Evolutionary conservation across 2,888 invertebrate species (phyloP).

Genomic region (Megamerina dolium): DNA sequence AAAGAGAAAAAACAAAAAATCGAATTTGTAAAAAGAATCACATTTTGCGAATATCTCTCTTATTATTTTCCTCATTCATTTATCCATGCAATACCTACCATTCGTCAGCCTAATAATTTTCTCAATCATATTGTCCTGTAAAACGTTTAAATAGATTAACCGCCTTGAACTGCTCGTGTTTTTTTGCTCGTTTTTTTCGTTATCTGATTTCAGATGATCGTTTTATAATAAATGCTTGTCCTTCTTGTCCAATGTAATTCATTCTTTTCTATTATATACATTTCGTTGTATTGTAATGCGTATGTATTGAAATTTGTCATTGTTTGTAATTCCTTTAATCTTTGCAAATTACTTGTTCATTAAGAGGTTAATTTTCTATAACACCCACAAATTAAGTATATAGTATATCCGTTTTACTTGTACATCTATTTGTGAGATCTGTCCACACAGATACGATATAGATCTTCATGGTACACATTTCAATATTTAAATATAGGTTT

Average conservation of each 20-base stretch:
- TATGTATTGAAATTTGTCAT: too few species aligned
- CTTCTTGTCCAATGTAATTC: not conserved
- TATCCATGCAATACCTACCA: too few species aligned
- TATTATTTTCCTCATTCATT: not conserved
- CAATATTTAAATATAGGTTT: too few species aligned
- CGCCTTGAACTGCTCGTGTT: constrained; percentile 47
- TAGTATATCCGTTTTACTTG: too few species aligned
- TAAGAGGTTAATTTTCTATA: constrained; percentile 49
- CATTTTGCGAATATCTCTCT: constrained; percentile 6
- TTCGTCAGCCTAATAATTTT: too few species aligned
- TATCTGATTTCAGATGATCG: constrained; percentile 6
- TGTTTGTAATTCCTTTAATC: constrained; percentile 35
- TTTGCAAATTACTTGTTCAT: constrained; percentile 50
- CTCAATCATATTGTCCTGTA: constrained; percentile 33
- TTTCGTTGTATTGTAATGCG: too few species aligned
- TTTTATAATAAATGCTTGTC: not conserved
- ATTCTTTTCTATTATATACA: not conserved
- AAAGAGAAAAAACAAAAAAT: too few species aligned
- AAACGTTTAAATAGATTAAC: constrained; percentile 51
- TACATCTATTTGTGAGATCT: too few species aligned
- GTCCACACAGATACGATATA: too few species aligned
- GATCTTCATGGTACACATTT: too few species aligned
- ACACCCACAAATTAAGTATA: constrained; percentile 48
- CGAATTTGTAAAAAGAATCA: too few species aligned
- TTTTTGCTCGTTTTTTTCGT: constrained; percentile 37